These are phyloP conservation scores for Brachionus paranguensis DNA, from an alignment of 1,140 invertebrate species.

Conservation along the genomic window DNA sequence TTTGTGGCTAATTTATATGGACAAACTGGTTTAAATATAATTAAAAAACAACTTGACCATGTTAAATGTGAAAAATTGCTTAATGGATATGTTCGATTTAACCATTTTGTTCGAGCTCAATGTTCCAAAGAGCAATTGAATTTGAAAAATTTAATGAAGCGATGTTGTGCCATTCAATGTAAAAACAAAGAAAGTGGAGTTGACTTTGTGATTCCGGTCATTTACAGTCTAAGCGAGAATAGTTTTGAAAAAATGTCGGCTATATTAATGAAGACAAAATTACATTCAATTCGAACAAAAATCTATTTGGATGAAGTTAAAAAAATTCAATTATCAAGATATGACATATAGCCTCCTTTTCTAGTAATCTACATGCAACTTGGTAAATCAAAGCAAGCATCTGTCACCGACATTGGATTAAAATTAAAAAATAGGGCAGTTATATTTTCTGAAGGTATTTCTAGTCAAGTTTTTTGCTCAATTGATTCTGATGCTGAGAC, in stretches of 20 bases:
- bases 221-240: not conserved
- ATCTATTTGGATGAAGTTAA: too few relatives aligned
- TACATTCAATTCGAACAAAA: too few relatives aligned
- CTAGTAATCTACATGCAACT: too few relatives aligned
- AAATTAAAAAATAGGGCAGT: too few relatives aligned
- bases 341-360: too few relatives aligned
- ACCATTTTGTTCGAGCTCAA: not conserved
- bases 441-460: too few relatives aligned
- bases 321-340: too few relatives aligned
- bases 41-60: not conserved
- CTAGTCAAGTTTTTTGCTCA: too few relatives aligned
- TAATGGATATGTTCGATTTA: not conserved
- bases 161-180: not conserved
- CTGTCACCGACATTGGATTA: too few relatives aligned
- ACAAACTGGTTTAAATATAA: not conserved
- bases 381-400: too few relatives aligned
- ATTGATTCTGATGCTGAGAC: too few relatives aligned
- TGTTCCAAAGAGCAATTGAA: not conserved
- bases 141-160: not conserved
- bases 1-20: not conserved
- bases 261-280: not conserved
- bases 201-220: not conserved
- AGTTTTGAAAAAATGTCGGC: not conserved
- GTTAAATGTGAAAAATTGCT: not conserved
- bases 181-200: not conserved